Evolutionary conservation across 30 jellyfish, hydroid and myxozoan species (phyloP), one percentile per base, ranked within the genome.

Genomic region (Turritopsis rubra): DNA sequence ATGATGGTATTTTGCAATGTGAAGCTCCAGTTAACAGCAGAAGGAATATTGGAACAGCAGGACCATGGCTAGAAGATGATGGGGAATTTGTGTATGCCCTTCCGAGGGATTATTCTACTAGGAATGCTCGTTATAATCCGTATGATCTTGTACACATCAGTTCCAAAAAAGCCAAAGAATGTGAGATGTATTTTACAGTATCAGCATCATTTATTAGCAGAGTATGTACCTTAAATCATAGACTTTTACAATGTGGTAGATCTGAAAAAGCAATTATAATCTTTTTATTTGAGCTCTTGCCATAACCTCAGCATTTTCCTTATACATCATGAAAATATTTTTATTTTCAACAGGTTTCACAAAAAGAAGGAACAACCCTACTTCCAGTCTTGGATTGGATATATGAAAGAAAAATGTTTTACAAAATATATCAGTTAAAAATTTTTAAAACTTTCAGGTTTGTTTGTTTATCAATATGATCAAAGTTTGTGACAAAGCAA

Each of bases 371-470:
- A 25, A 66, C 96, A 29, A 82, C 53, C 70, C 53, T 89, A 13
- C 75, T 91, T 18, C 94, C 96, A 1, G 80, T 89, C 24, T 54
- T 80, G 66, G 96, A 89, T 53, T 89, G 96, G 96, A 73, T 89
- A 81, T 53, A 65, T 8, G 94, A 85, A 41, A 80, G 94, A 29
- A 89, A 81, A 66, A 41, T 27, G 9, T 89, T 84, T 74, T 78
- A 66, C 84, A 29, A 80, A 26, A 82, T 89, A 13, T 84, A 54
- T 86, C 66, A 54, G 19, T 80, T 89, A 20, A 88, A 90, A 0
- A 68, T 89, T 81, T 89, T 89, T 31, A 84, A 86, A 27, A 84
- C 85, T 31, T 89, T 84, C 83, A 85, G 91, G 96, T 89, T 24
- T 22, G 52, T 23, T 16, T 66, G 29, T 22, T 66, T 66, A 17